phyloP scores from a whole-genome alignment of 2,797 vertebrate species.

The Limosa lapponica region DNA sequence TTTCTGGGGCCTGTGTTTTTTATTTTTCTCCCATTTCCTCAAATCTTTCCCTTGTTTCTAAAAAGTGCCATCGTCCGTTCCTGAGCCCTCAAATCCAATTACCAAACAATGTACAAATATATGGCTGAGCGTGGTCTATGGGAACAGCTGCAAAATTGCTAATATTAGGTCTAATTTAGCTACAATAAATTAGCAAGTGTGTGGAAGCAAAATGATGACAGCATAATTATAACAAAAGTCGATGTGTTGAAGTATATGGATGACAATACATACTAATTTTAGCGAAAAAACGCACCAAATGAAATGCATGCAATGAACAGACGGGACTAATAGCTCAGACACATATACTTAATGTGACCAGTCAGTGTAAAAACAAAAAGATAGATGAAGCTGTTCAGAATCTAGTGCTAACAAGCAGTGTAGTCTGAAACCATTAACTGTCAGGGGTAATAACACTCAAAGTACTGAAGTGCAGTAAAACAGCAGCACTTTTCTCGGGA shows the following conservation, averaged over 20 bases:
- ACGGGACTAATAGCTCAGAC: conserved; percentile 82
- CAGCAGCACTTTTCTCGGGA: conserved; percentile 75
- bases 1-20: conserved; percentile 19
- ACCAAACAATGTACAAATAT: conserved; percentile 79
- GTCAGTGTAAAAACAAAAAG: conserved; percentile 85
- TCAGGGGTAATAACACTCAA: conserved; percentile 84
- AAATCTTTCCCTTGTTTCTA: conserved; percentile 53
- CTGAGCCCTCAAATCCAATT: conserved; percentile 78
- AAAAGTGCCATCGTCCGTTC: conserved; percentile 34
- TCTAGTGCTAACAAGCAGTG: conserved; percentile 81
- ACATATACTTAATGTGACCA: conserved; percentile 83
- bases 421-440: conserved; percentile 83
- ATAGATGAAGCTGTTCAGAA: conserved; percentile 85
- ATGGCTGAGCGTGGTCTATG: conserved; percentile 74
- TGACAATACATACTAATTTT: conserved; percentile 86
- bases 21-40: conserved; percentile 50
- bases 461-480: conserved; percentile 78
- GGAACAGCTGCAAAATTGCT: conserved; percentile 86
- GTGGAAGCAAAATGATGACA: conserved; percentile 83
- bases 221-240: conserved; percentile 86
- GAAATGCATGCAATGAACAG: conserved; percentile 78
- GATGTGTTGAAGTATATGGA: conserved; percentile 81
- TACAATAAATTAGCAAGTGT: conserved; percentile 86
- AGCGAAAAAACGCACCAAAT: conserved; percentile 74
- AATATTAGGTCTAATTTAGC: conserved; percentile 87